Evolutionary conservation across 1,140 invertebrate species (phyloP), one percentile per base, ranked within the genome.

Genomic region (Drosophila mojavensis): DNA sequence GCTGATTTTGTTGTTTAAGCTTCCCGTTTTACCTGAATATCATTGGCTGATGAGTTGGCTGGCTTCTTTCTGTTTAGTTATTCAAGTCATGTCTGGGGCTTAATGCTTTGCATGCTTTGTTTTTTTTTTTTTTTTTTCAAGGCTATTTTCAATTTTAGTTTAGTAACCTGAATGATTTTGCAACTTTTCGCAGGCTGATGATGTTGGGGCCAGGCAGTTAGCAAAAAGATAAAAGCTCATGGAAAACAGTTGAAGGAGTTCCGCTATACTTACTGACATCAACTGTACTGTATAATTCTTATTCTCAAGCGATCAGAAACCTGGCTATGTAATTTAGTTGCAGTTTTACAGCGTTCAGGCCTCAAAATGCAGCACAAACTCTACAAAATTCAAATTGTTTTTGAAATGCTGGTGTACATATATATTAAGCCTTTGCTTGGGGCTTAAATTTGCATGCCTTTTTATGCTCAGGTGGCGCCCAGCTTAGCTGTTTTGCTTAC

Each of bases 121-220:
- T 51, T 24, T 33, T 60, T 26, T 51, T 10, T 30, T 15, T 54
- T 64, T 55, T 47, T n/a, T 51, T 51, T 72, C 54, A 66, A 65
- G 62, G 45, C 48, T 17, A 43, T 17, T 47, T 45, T 55, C 20
- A 26, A 51, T 41, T 43, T 54, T 54, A 60, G 63, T 73, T 67
- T 73, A 55, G 70, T 61, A 61, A 54, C 64, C 64, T 61, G 50
- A 47, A 68, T 73, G 70, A 73, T 67, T 68, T 61, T 43, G 58
- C 70, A 73, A 50, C 36, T 73, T 67, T 73, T 30, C 28, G 48
- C 41, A 36, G 20, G 20, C 20, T 36, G 28, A 17, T 54, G 28
- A 33, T 15, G 51, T 54, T 15, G 51, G 1, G 41, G 11, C 10
- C 13, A 36, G 3, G 30, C 28, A 5, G 55, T 26, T 26, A 11